phyloP scores from a whole-genome alignment of 2,113 vertebrate species.

The Caracal caracal region DNA sequence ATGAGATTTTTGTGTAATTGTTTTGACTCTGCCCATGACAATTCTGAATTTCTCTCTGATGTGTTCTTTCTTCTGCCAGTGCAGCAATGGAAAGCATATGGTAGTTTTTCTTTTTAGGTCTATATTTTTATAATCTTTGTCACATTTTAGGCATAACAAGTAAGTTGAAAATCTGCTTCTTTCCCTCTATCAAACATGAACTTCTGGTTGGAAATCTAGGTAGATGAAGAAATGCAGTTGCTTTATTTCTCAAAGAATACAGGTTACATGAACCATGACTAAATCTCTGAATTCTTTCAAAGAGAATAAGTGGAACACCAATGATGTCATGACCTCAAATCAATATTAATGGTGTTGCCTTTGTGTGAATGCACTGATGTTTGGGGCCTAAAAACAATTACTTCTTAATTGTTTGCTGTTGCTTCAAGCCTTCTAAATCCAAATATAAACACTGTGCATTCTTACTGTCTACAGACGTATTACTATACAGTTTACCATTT shows the following conservation, averaged over 20 bases:
- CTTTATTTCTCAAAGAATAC: neutral
- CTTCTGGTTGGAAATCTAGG: neutral
- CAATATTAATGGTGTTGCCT: neutral
- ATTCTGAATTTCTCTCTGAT: conserved; percentile 37
- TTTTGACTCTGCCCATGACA: neutral
- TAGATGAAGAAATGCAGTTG: neutral
- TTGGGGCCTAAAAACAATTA: neutral
- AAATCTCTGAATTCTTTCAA: neutral
- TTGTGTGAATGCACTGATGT: neutral
- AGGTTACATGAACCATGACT: neutral
- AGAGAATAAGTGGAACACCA: conserved; percentile 12
- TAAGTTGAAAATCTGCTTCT: conserved; percentile 29
- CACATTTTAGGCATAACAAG: neutral
- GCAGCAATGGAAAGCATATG: neutral
- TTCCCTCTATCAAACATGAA: neutral
- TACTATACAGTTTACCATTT: neutral
- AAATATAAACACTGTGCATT: neutral
- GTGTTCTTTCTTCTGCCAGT: neutral
- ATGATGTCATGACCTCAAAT: neutral
- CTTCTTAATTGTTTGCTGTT: conserved; percentile 38
- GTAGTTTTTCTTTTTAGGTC: conserved; percentile 14
- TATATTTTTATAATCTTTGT: conserved; percentile 38
- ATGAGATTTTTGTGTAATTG: neutral
- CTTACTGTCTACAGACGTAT: neutral
- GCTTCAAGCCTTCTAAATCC: neutral